A percentile compares a stretch with the other conserved stretches of the same genome.
Evolutionary conservation across 2,888 invertebrate genomes (phyloP).

Genomic region (Luperina nickerlii): DNA sequence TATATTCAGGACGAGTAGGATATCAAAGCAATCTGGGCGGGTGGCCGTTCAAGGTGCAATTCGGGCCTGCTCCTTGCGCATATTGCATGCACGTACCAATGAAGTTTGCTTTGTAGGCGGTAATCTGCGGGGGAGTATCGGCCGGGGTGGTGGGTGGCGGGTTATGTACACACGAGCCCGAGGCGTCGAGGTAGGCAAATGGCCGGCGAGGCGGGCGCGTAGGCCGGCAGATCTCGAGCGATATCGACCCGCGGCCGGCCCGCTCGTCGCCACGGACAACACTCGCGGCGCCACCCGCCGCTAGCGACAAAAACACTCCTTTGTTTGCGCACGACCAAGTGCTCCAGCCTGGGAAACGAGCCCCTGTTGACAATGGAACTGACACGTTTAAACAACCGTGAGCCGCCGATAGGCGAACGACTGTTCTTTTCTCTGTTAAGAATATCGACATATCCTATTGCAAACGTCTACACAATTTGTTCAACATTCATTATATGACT

Average conservation of each 20-base stretch:
- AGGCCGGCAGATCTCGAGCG: slow-evolving; percentile 88
- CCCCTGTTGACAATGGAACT: slow-evolving; percentile 65
- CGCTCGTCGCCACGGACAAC: slow-evolving; percentile 85
- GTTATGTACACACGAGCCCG: slow-evolving; percentile 90
- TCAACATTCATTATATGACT: not conserved
- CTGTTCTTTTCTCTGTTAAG: slow-evolving; percentile 23
- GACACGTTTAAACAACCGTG: slow-evolving; percentile 63
- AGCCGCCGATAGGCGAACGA: slow-evolving; percentile 40
- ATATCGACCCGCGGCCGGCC: slow-evolving; percentile 88
- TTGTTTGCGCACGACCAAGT: slow-evolving; percentile 83
- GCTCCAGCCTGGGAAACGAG: slow-evolving; percentile 59
- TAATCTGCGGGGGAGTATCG: slow-evolving; percentile 89
- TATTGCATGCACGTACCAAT: slow-evolving; percentile 90
- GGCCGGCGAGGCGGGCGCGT: slow-evolving; percentile 89
- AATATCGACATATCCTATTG: slow-evolving; percentile 17
- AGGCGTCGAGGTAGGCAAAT: slow-evolving; percentile 91
- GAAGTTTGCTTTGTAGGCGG: slow-evolving; percentile 91
- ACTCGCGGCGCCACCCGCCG: slow-evolving; percentile 85
- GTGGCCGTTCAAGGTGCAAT: slow-evolving; percentile 83
- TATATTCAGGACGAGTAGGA: slow-evolving; percentile 79
- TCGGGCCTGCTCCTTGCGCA: slow-evolving; percentile 88
- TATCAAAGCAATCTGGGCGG: slow-evolving; percentile 88
- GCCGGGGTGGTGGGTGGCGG: slow-evolving; percentile 85
- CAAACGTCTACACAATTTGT: not conserved
- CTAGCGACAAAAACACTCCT: slow-evolving; percentile 89